These are phyloP conservation scores for Atopsyche davidsoni DNA, from an alignment of 1,140 invertebrate genomes.

Conservation along the genomic window DNA sequence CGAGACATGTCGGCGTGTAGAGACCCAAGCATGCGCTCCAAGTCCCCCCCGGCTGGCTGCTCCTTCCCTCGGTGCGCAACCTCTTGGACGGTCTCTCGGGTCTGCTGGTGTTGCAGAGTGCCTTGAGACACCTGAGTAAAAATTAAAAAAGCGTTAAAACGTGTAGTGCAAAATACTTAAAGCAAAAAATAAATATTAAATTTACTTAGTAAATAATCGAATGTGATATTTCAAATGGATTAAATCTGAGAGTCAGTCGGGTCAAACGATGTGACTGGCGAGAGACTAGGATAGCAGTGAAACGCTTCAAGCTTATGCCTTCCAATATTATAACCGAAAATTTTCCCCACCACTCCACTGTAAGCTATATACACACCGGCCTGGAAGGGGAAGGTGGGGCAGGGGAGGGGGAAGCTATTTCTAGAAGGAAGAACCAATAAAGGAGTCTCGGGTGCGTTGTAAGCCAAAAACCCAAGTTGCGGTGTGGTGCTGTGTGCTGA, in stretches of 20 bases:
- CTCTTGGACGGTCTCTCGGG: constrained; percentile 8
- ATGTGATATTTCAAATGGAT: no score
- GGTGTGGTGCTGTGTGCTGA: constrained; percentile 49
- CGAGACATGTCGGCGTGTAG: constrained; percentile 92
- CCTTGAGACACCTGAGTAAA: constrained; percentile 21
- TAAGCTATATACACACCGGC: constrained; percentile 17
- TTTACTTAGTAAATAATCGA: neutral
- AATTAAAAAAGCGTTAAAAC: no score
- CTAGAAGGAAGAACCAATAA: constrained; percentile 50
- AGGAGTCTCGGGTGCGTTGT: constrained; percentile 50
- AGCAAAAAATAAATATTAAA: constrained; percentile 5
- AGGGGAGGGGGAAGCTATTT: constrained; percentile 41
- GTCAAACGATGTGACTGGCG: constrained; percentile 15
- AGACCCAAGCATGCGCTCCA: constrained; percentile 53
- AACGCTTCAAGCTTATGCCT: constrained; percentile 43
- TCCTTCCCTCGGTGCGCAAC: constrained; percentile 31
- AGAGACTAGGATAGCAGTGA: constrained; percentile 32
- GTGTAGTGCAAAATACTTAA: constrained; percentile 5
- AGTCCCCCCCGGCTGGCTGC: constrained; percentile 36
- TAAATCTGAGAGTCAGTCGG: constrained; percentile 1
- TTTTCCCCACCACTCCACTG: constrained; percentile 27
- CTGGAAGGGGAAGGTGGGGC: constrained; percentile 33
- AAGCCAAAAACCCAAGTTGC: constrained; percentile 42
- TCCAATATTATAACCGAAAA: constrained; percentile 46
- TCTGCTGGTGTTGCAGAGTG: constrained; percentile 23